Base-by-base conservation (phyloP, 1,140 invertebrate genomes). In the Ceratina australensis region DNA sequence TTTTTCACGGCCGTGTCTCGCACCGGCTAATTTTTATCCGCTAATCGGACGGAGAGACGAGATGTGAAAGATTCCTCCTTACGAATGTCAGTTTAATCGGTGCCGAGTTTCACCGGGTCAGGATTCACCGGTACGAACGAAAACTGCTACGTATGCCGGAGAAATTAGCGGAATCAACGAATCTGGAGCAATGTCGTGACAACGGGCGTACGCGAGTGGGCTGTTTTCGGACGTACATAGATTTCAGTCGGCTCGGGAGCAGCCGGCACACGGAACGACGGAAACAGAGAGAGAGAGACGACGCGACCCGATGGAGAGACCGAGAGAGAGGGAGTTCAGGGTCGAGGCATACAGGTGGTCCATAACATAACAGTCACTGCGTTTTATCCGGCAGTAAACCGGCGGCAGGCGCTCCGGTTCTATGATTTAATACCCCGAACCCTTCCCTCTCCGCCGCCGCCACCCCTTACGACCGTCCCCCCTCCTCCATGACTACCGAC, bases 261-360 rank as follows among this genome's bases (percentile, higher is more conserved):
- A 82, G 50, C 60, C 50, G 54, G 72, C 79, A 63, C 33, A 42
- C 33, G 33, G 12, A 72, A 59, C 52, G 85, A 89, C 87, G 60
- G 79, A 77, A 57, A 71, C 78, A 72, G 79, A 72, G 64, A 71
- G 79, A 72, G 79, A 72, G 64, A 69, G 66, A 63, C 10, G 33
- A 42, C 33, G 33, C 33, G 33, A 42, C 5, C 33, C 33, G 33
- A 42, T 42, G 33, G 71, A 63, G 63, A 64, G 64, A 50, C 20
- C 22, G 61, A 22, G 33, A 22, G 47, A 50, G 72, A 69, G 74
- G 66, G 82, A 82, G 89, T 92, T 92, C 91, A 92, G 90, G 91
- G 91, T 92, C 91, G 91, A 88, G 91, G 91, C 91, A 92, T 92
- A 92, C 91, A 92, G 91, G 91, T 92, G 91, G 91, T 92, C 91